Conservation (phyloP, 2,888 invertebrate genomes). For the Galeopsomyia nigrocyanea region DNA sequence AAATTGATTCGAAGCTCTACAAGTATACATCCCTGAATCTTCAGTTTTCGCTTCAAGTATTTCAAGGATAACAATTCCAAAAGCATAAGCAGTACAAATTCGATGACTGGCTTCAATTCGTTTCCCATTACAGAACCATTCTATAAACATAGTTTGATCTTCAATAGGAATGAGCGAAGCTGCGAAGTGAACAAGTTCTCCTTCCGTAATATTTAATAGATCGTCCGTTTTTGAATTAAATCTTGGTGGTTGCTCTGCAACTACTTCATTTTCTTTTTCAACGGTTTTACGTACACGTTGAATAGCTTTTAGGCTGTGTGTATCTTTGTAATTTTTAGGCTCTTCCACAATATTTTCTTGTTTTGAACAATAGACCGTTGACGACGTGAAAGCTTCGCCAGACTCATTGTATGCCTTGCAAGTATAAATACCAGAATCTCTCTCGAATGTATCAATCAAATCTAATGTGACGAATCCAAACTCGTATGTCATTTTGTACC, state of each 20-base stretch:
- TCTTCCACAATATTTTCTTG: slow-evolving; percentile 87
- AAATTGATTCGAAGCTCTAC: slow-evolving; percentile 90
- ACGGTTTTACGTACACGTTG: slow-evolving; percentile 91
- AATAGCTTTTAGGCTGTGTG: slow-evolving; percentile 91
- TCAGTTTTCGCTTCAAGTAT: slow-evolving; percentile 93
- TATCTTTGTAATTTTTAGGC: slow-evolving; percentile 96
- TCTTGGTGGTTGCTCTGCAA: slow-evolving; percentile 84
- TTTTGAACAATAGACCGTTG: slow-evolving; percentile 86
- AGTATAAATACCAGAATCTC: slow-evolving; percentile 94
- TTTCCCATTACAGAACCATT: slow-evolving; percentile 97
- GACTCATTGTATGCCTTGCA: slow-evolving; percentile 90
- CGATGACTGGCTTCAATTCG: slow-evolving; percentile 90
- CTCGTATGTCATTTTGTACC: slow-evolving; percentile 94
- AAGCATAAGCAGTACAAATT: slow-evolving; percentile 93
- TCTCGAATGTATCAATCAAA: slow-evolving; percentile 90
- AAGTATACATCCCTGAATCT: slow-evolving; percentile 92
- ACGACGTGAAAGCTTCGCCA: slow-evolving; percentile 93
- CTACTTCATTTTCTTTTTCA: slow-evolving; percentile 78
- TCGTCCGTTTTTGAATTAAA: slow-evolving; percentile 90
- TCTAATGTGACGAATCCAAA: slow-evolving; percentile 97
- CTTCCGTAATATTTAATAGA: slow-evolving; percentile 88
- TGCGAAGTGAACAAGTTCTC: slow-evolving; percentile 97
- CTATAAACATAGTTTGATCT: slow-evolving; percentile 93
- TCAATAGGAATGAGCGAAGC: slow-evolving; percentile 95
- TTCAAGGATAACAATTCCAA: slow-evolving; percentile 97